Percentiles rank a stretch among this genome's conserved stretches.
phyloP scores from a whole-genome alignment of 2,113 vertebrate species.

The Chlamydotis undulata region DNA sequence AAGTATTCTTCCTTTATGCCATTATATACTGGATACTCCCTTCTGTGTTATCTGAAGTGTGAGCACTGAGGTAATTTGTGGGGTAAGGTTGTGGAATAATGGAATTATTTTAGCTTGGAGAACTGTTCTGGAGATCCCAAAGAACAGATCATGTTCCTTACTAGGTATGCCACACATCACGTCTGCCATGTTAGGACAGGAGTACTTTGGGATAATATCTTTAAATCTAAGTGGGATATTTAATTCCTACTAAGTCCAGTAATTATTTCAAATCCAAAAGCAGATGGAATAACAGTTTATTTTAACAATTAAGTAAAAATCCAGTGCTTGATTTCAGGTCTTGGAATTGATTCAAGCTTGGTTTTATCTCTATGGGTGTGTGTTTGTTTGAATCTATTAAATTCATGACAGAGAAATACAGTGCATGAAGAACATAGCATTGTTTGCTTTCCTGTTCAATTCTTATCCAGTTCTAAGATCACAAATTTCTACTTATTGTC shows the following conservation, averaged over 20 bases:
- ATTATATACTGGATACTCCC: background rate
- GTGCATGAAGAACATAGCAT: background rate
- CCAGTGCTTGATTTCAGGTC: background rate
- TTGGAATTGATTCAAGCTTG: background rate
- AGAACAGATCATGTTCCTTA: background rate
- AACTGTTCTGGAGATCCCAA: background rate
- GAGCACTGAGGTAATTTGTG: background rate
- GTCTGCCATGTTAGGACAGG: background rate
- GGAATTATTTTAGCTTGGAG: background rate
- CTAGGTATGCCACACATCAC: background rate
- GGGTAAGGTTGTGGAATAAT: background rate
- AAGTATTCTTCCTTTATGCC: background rate
- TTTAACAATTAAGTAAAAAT: background rate
- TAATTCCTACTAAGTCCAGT: background rate
- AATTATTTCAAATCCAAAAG: background rate
- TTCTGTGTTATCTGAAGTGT: background rate
- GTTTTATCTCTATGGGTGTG: background rate
- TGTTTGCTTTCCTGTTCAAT: fast-evolving
- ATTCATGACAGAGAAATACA: background rate
- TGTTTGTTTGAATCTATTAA: background rate
- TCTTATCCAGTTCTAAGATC: background rate
- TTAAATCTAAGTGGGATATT: background rate
- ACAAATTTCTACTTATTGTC: background rate
- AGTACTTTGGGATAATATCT: background rate
- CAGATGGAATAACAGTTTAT: background rate